These are phyloP conservation scores for Pollenia griseotomentosa DNA, from an alignment of 2,888 invertebrate species.

Conservation along the genomic window DNA sequence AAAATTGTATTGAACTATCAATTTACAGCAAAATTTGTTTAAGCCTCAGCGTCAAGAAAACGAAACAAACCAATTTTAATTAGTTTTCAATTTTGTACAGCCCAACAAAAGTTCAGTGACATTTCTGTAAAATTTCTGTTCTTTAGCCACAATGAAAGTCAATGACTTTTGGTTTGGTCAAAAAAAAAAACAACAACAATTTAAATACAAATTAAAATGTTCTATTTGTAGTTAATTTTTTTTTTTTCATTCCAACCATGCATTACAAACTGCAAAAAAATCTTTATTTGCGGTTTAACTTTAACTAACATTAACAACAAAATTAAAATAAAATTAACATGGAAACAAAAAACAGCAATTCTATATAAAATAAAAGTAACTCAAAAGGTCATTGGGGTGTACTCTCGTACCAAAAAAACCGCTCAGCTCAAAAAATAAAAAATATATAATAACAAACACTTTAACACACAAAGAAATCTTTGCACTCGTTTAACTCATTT, in stretches of 20 bases:
- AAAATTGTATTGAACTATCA: conserved; percentile 45
- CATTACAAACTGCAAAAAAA: conserved; percentile 27
- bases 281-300: conserved; percentile 55
- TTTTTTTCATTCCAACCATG: not conserved
- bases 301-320: conserved; percentile 53
- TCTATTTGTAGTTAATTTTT: conserved; percentile 29
- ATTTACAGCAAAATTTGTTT: conserved; percentile 53
- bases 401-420: conserved; percentile 14
- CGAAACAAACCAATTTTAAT: conserved; percentile 39
- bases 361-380: conserved; percentile 57
- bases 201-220: conserved; percentile 56
- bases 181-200: conserved; percentile 17
- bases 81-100: conserved; percentile 41
- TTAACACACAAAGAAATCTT: conserved; percentile 35
- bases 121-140: conserved; percentile 13
- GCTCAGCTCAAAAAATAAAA: not conserved
- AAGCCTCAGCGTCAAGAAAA: not conserved
- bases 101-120: conserved; percentile 53
- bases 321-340: conserved; percentile 41
- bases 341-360: not conserved
- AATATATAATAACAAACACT: not conserved
- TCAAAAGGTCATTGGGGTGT: conserved; percentile 71
- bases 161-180: conserved; percentile 62
- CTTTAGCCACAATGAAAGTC: conserved; percentile 46
- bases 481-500: conserved; percentile 47